These are phyloP conservation scores for Drosophila buzzatii DNA, from an alignment of 2,888 invertebrate genomes.

Conservation along the genomic window DNA sequence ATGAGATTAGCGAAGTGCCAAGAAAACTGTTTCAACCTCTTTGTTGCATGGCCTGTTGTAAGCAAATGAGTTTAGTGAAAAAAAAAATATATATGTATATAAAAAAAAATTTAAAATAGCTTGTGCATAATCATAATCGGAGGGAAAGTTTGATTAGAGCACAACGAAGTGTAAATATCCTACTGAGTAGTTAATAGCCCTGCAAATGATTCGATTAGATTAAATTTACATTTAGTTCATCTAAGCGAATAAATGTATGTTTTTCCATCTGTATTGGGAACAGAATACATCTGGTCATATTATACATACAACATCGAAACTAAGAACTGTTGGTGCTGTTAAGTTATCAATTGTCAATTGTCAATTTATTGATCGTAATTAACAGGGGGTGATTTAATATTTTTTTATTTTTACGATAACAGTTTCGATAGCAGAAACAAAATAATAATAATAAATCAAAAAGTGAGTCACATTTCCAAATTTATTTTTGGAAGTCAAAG, in stretches of 20 bases:
- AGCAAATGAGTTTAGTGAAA: constrained; percentile 62
- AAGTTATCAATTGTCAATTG: background rate
- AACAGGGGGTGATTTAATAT: background rate
- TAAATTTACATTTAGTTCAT: background rate
- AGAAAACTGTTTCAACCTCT: constrained; percentile 60
- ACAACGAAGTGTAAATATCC: constrained; percentile 35
- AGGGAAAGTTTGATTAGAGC: constrained; percentile 37
- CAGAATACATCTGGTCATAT: background rate
- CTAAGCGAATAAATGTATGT: no score
- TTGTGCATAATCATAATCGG: constrained; percentile 20
- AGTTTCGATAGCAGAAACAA: constrained; percentile 3
- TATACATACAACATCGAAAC: no score
- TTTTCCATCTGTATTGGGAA: background rate
- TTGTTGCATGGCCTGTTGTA: constrained; percentile 62
- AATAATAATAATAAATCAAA: background rate
- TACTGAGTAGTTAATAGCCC: constrained; percentile 4
- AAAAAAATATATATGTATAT: constrained; percentile 8
- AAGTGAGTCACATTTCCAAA: constrained; percentile 22
- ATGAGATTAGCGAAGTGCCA: constrained; percentile 68
- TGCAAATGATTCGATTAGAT: background rate
- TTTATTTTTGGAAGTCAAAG: background rate
- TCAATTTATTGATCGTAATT: constrained; percentile 6
- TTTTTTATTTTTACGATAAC: background rate
- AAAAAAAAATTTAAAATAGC: constrained; percentile 6
- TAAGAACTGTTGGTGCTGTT: background rate